A percentile compares a stretch with the other conserved stretches of the same genome.
phyloP scores from a whole-genome alignment of 2,113 vertebrate species.

The Daboia siamensis region DNA sequence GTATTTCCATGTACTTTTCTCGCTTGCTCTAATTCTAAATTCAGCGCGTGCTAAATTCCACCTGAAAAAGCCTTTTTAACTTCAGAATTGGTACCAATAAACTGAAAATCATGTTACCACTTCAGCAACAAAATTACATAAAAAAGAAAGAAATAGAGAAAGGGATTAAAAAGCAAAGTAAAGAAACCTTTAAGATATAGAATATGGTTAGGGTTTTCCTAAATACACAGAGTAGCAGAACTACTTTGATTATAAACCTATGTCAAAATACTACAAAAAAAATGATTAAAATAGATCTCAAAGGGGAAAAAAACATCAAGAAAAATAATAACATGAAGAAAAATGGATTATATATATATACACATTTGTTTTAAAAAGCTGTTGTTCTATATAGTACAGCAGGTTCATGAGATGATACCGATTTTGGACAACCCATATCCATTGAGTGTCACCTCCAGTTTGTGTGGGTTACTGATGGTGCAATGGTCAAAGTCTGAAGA shows the following conservation, averaged over 20 bases:
- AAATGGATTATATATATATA: constrained; percentile 80
- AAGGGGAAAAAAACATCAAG: constrained; percentile 69
- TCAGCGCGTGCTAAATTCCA: constrained; percentile 68
- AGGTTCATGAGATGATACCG: constrained; percentile 94
- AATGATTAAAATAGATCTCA: constrained; percentile 69
- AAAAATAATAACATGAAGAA: constrained; percentile 76
- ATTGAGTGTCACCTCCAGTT: constrained; percentile 78
- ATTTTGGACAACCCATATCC: constrained; percentile 71
- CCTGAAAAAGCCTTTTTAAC: constrained; percentile 56
- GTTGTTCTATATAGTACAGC: constrained; percentile 90
- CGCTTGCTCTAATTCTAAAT: constrained; percentile 49
- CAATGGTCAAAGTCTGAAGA: constrained; percentile 87
- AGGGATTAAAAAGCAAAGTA: constrained; percentile 46
- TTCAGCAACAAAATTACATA: constrained; percentile 71
- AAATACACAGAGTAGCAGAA: constrained; percentile 72
- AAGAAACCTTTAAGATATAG: constrained; percentile 74
- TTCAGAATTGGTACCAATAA: constrained; percentile 69
- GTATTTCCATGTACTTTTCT: constrained; percentile 58
- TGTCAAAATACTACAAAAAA: constrained; percentile 71
- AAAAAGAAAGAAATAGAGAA: constrained; percentile 32
- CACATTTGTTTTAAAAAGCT: constrained; percentile 76
- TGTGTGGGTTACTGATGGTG: constrained; percentile 63
- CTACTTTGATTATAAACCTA: constrained; percentile 72
- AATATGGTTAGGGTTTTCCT: constrained; percentile 75
- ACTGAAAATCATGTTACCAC: constrained; percentile 75